Base-by-base conservation (phyloP, 2,113 vertebrate genomes). In the Alethe castanea region DNA sequence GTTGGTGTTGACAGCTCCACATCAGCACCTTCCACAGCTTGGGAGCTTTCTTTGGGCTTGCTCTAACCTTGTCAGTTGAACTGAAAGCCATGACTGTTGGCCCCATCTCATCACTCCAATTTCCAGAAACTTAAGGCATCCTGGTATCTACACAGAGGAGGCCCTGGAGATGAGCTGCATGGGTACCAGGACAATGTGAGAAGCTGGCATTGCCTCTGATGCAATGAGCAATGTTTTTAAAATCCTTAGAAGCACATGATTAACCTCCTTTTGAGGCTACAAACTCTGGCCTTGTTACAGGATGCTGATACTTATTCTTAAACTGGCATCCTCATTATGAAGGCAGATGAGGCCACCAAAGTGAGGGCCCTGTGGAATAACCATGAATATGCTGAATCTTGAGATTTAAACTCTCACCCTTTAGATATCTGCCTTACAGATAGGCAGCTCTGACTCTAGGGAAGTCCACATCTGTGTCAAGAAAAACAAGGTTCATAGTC, bases 61-160 rank as follows among this genome's bases (percentile, higher is more conserved):
- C 33, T 69, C 48, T 50, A 38, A 35, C 16, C 56, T 2, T 0
- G 40, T 2, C 0, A 0, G 40, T 17, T 25, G 11, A 88, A 73
- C 12, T 1, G 2, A 90, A 40, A 0, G 2, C 22, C 0, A 0
- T 17, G 20, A 45, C 6, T 66, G 20, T 9, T 44, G 35, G 40
- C 26, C 19, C 29, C 61, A 54, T 44, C 62, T 62, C 76, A 69
- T 42, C 29, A 44, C n/a, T 66, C 31, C n/a, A 0, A 35, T 61
- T 88, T 38, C 53, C 71, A 94, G 48, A 86, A 72, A 44, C 15
- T 17, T 54, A 12, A 19, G 22, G 26, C 26, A 72, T 33, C 57
- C 70, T 50, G 20, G 16, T 70, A 19, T 33, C 44, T 36, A 17
- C 28, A 20, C 0, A 84, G 42, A 78, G 23, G 18, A 73, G 40